Base-by-base conservation (phyloP, 2,797 vertebrate genomes). In the Pangasius macronema region DNA sequence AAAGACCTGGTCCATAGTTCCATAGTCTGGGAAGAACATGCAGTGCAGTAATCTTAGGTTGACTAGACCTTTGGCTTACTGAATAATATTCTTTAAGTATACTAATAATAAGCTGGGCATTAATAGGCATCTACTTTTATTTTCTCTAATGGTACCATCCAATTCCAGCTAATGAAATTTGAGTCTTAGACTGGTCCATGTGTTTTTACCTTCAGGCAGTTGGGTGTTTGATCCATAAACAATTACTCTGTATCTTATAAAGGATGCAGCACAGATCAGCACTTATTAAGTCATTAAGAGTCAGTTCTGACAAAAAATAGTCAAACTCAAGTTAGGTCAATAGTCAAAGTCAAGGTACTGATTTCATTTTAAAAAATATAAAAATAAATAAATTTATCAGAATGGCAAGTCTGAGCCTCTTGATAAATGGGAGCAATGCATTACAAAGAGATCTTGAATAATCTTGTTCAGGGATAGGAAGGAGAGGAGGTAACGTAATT, bases 401-500 rank as follows among this genome's bases (percentile, higher is more conserved):
- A 72, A 72, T 72, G 8, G 68, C 68, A 42, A 39, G 36, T 24
- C 68, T 22, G 7, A 42, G 9, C 67, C 36, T 82, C 82, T 83
- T 18, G 85, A 87, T 55, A 85, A 83, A 87, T 85, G 55, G 83
- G 49, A 46, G 13, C 42, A 83, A 61, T 42, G 22, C 3, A 53
- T 22, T n/a, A 72, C 22, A 27, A 36, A 30, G 30, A 82, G 79
- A 70, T 30, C n/a, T 49, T 46, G 39, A 75, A 75, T 75, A 49
- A 75, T 75, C 46, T 30, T 51, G 46, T 51, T 13, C 46, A 51
- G 16, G 46, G 11, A 24, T 75, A 27, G 42, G 27, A 76, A 5
- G 30, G 57, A 65, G 53, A 65, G 20, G 42, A 61, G 5, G 72
- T 87, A 87, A 87, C 70, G 83, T 87, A 70, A 83, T 76, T 87